Percentiles rank a stretch among this genome's conserved stretches.
phyloP scores from a whole-genome alignment of 1,140 invertebrate species.

The Meloidogyne chitwoodi region DNA sequence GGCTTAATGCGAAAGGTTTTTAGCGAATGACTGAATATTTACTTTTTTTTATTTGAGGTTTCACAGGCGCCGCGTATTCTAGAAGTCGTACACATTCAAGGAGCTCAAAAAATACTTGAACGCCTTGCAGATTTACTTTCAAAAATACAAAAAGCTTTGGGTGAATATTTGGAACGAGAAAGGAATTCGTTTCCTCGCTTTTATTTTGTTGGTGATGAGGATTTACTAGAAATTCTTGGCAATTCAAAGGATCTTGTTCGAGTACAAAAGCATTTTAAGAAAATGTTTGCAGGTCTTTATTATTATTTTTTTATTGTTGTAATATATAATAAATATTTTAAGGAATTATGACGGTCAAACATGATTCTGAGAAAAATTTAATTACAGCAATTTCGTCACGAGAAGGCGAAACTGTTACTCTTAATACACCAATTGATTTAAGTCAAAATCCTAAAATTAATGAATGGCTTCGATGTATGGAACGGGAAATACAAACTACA shows the following conservation, averaged over 20 bases:
- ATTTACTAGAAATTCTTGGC: constrained; percentile 97
- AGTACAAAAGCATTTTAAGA: constrained; percentile 99
- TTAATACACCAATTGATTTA: constrained; percentile 83
- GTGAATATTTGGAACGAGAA: constrained; percentile 96
- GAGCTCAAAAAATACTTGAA: constrained; percentile 88
- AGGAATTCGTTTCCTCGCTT: constrained; percentile 94
- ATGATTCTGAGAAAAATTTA: constrained; percentile 80
- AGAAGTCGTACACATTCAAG: constrained; percentile 92
- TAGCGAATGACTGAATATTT: constrained; percentile 72
- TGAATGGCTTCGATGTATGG: constrained; percentile 90
- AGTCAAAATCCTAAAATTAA: constrained; percentile 93
- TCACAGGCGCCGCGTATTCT: constrained; percentile 91
- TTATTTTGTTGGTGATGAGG: constrained; percentile 99
- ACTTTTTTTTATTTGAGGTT: constrained; percentile 79
- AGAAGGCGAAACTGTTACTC: constrained; percentile 92
- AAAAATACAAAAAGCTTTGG: constrained; percentile 98
- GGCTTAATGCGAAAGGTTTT: constrained; percentile 62
- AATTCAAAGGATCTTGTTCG: constrained; percentile 98
- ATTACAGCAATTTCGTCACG: constrained; percentile 81
- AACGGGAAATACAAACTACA: constrained; percentile 93
- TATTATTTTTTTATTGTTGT: constrained; percentile 88
- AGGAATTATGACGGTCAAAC: constrained; percentile 85
- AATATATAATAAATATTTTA: constrained; percentile 99
- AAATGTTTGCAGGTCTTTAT: constrained; percentile 99
- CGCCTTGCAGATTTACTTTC: constrained; percentile 91